Evolutionary conservation across 2,888 invertebrate species (phyloP).

Genomic region (Dorcus hopei): DNA sequence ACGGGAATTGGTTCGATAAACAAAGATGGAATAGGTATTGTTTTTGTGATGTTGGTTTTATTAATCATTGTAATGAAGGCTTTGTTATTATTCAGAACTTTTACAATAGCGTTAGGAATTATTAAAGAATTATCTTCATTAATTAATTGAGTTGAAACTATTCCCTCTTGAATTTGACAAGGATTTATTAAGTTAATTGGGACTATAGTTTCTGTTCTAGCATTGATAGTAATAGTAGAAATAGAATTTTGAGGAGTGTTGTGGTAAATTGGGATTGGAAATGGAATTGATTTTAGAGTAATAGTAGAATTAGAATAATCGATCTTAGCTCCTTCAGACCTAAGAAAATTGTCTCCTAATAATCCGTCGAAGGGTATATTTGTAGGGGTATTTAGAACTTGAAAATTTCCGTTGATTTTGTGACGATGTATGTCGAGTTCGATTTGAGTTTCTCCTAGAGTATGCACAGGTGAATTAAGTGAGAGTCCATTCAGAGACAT

Average conservation of each 20-base stretch:
- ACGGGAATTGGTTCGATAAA: no score
- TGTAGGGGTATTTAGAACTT: background rate
- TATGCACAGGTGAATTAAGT: background rate
- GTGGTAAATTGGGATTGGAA: background rate
- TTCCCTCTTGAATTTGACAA: background rate
- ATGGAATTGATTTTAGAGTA: background rate
- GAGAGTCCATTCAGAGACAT: background rate
- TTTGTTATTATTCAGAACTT: background rate
- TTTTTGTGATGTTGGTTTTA: background rate
- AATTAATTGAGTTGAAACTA: background rate
- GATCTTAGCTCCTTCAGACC: constrained; percentile 15
- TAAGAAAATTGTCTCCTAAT: constrained; percentile 26
- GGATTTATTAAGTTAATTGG: no score
- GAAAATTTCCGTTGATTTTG: background rate
- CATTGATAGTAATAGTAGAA: background rate
- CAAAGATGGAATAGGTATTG: no score
- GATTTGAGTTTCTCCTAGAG: background rate
- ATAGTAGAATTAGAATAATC: constrained; percentile 6
- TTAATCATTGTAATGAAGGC: constrained; percentile 1
- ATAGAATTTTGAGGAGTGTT: constrained; percentile 1
- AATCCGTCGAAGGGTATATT: constrained; percentile 24
- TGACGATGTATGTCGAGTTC: background rate
- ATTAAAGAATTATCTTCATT: background rate
- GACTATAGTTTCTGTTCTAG: no score
- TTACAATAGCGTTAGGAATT: background rate